Conservation (phyloP, 1,140 invertebrate species). For the Dendroctonus ponderosae region DNA sequence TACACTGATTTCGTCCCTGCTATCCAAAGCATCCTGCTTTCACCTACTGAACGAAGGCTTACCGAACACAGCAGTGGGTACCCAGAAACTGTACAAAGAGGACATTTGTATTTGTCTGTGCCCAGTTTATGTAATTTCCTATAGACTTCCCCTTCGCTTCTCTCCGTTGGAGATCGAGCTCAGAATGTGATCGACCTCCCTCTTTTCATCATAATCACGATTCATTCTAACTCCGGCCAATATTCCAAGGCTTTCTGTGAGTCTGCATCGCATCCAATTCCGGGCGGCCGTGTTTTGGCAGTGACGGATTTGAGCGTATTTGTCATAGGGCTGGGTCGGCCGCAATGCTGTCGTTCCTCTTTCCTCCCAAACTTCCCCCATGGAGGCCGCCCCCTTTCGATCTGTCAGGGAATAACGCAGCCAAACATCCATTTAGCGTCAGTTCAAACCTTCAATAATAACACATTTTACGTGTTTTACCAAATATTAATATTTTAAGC, state of each 20-base stretch:
- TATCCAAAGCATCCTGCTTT: neutral
- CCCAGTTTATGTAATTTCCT: constrained; percentile 54
- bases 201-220: constrained; percentile 24
- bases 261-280: constrained; percentile 53
- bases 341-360: constrained; percentile 46
- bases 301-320: constrained; percentile 53
- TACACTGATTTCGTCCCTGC: too few species aligned
- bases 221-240: constrained; percentile 45
- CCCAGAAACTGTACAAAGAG: constrained; percentile 52
- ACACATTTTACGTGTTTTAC: too few species aligned
- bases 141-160: constrained; percentile 48
- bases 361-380: constrained; percentile 25
- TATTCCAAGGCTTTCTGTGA: constrained; percentile 53
- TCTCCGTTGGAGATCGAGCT: constrained; percentile 41
- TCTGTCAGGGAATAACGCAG: too few species aligned
- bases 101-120: constrained; percentile 53
- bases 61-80: constrained; percentile 47
- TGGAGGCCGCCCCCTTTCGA: neutral
- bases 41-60: constrained; percentile 46
- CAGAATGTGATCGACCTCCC: constrained; percentile 42
- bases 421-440: too few species aligned
- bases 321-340: constrained; percentile 51
- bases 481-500: too few species aligned
- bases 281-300: constrained; percentile 50
- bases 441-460: too few species aligned